Conservation (phyloP, 2,888 invertebrate species). For the Buathra laborator region DNA sequence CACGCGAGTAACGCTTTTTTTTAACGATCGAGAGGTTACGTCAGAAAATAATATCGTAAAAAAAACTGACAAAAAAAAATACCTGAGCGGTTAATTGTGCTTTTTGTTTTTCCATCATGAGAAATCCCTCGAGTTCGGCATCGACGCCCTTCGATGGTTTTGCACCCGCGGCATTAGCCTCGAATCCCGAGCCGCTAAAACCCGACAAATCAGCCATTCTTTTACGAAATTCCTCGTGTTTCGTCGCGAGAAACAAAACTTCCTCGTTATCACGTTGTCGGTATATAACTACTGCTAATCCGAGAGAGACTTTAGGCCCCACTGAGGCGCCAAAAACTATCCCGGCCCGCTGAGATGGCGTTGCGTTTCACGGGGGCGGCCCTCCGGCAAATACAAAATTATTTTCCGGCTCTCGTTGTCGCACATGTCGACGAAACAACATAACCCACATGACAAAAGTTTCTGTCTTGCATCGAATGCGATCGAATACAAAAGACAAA, state of each 20-base stretch:
- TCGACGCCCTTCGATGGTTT: slow-evolving; percentile 86
- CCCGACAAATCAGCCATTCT: slow-evolving; percentile 80
- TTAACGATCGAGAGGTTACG: slow-evolving; percentile 44
- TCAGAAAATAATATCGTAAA: slow-evolving; percentile 35
- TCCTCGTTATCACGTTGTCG: slow-evolving; percentile 37
- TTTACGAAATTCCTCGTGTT: slow-evolving; percentile 45
- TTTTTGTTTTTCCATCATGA: slow-evolving; percentile 94
- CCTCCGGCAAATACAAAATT: no score
- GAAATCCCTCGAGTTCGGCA: slow-evolving; percentile 93
- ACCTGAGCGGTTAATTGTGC: slow-evolving; percentile 96
- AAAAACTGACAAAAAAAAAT: slow-evolving; percentile 72
- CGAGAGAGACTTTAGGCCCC: background rate
- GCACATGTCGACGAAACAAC: slow-evolving; percentile 6
- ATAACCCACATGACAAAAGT: background rate
- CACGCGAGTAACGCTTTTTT: background rate
- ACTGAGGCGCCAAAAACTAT: no score
- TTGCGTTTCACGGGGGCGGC: background rate
- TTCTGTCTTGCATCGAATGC: background rate
- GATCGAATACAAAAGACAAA: background rate
- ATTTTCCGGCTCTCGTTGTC: background rate
- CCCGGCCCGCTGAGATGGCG: slow-evolving; percentile 1
- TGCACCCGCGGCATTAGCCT: slow-evolving; percentile 74
- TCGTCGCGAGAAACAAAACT: background rate
- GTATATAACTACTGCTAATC: background rate
- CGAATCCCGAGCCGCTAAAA: slow-evolving; percentile 70